Evolutionary conservation across 92 coral and sea anemone genomes (phyloP).

Genomic region (Pocillopora meandrina): DNA sequence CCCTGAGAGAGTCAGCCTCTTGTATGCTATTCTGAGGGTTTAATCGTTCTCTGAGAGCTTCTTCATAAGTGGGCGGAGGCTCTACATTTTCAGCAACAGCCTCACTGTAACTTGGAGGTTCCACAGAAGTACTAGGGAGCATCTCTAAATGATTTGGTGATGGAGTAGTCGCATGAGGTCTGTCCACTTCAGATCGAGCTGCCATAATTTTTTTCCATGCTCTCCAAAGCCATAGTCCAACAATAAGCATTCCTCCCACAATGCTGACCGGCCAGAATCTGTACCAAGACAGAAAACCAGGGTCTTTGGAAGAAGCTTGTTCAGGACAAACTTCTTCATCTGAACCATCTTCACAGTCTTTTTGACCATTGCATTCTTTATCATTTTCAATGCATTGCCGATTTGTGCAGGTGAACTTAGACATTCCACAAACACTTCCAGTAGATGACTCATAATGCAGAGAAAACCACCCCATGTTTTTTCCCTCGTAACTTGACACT

Average conservation of each 20-base stretch:
- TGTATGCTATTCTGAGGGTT: background rate
- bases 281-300: slow-evolving; percentile 69
- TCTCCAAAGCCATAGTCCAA: slow-evolving; percentile 93
- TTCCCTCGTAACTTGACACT: slow-evolving; percentile 44
- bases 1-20: background rate
- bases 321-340: slow-evolving; percentile 83
- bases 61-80: slow-evolving; percentile 89
- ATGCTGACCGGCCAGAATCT: slow-evolving; percentile 89
- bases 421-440: slow-evolving; percentile 70
- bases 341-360: slow-evolving; percentile 82
- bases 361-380: slow-evolving; percentile 60
- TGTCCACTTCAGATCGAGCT: slow-evolving; percentile 58
- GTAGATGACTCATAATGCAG: slow-evolving; percentile 58
- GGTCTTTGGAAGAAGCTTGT: slow-evolving; percentile 13
- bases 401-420: slow-evolving; percentile 70
- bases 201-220: slow-evolving; percentile 83
- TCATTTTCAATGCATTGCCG: slow-evolving; percentile 67
- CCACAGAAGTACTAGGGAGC: slow-evolving; percentile 53
- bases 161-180: slow-evolving; percentile 49
- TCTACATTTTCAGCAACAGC: slow-evolving; percentile 60
- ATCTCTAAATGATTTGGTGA: slow-evolving; percentile 47
- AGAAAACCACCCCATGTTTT: slow-evolving; percentile 80
- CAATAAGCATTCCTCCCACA: slow-evolving; percentile 74
- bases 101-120: slow-evolving; percentile 89
- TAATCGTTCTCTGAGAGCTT: slow-evolving; percentile 57